Evolutionary conservation across 1,140 invertebrate species (phyloP).

Genomic region (Pseudoatta argentina): DNA sequence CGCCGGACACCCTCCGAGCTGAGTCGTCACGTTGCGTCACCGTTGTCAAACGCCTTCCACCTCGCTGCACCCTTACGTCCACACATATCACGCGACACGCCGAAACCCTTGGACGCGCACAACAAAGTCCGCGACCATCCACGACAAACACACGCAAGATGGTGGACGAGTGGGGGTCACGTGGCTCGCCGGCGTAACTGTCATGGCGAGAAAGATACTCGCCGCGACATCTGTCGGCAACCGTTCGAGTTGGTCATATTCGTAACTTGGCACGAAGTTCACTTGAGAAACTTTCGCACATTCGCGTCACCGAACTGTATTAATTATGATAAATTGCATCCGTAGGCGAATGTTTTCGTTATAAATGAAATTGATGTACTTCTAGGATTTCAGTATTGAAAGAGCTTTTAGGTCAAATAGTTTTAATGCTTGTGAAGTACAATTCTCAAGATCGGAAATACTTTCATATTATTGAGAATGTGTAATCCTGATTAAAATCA

Average conservation of each 20-base stretch:
- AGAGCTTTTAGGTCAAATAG: too few relatives aligned
- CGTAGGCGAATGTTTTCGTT: too few relatives aligned
- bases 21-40: conserved; percentile 7
- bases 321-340: too few relatives aligned
- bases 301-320: neutral
- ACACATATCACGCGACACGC: conserved; percentile 34
- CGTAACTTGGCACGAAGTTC: neutral
- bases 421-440: too few relatives aligned
- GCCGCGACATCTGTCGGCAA: neutral
- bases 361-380: too few relatives aligned
- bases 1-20: neutral
- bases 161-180: neutral
- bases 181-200: neutral
- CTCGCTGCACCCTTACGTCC: neutral
- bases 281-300: neutral
- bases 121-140: neutral
- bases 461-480: neutral
- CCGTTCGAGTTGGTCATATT: neutral
- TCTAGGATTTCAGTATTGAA: too few relatives aligned
- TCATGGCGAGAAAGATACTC: neutral
- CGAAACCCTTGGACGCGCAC: neutral
- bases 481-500: neutral
- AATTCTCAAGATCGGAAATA: too few relatives aligned
- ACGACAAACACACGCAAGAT: conserved; percentile 12
- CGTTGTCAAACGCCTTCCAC: neutral